Evolutionary conservation across 1,140 invertebrate genomes (phyloP).

Genomic region (Tetramorium parvispinum): DNA sequence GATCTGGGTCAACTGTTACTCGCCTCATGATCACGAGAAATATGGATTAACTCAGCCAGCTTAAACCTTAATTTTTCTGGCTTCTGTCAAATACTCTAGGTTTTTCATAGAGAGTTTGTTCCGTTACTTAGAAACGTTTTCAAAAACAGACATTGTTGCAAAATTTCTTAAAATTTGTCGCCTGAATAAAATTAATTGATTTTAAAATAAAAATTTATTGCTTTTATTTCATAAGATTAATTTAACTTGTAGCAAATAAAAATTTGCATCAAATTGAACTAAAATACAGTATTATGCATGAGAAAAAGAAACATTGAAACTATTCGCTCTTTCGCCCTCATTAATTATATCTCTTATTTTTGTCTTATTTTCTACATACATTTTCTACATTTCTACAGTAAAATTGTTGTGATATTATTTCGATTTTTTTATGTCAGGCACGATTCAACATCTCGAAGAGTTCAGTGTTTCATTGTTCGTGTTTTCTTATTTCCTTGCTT

Average conservation of each 20-base stretch:
- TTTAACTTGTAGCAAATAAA: background rate
- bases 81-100: conserved; percentile 11
- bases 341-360: background rate
- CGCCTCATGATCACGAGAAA: conserved; percentile 58
- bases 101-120: conserved; percentile 10
- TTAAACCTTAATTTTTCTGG: conserved; percentile 55
- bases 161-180: background rate
- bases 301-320: background rate
- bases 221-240: background rate
- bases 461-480: conserved; percentile 27
- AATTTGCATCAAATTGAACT: background rate
- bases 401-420: conserved; percentile 7
- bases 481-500: conserved; percentile 45
- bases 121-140: conserved; percentile 19
- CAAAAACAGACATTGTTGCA: background rate
- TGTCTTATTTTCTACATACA: background rate
- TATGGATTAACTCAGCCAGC: conserved; percentile 46
- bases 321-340: background rate
- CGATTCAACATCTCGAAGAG: background rate
- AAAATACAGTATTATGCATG: background rate
- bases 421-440: conserved; percentile 22
- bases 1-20: conserved; percentile 61
- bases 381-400: too few relatives aligned
- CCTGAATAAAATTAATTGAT: background rate
- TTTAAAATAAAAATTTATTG: background rate